Percentiles rank a stretch among this genome's conserved stretches.
These are phyloP conservation scores for Chironomus striatipennis DNA, from an alignment of 1,140 invertebrate species.

Conservation along the genomic window DNA sequence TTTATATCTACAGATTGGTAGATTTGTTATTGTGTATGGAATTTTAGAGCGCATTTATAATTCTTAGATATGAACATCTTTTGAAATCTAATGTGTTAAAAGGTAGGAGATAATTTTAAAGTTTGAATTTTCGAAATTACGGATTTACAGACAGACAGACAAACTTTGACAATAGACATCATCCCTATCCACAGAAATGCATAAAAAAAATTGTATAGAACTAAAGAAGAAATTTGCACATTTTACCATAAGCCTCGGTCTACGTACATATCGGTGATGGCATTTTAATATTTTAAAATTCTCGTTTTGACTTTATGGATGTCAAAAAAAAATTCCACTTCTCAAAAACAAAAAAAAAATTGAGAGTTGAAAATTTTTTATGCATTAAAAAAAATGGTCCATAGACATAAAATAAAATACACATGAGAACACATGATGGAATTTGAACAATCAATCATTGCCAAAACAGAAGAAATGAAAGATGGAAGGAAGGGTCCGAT, in stretches of 20 bases:
- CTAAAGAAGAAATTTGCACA: not conserved
- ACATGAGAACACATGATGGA: not conserved
- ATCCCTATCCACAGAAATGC: too few species aligned
- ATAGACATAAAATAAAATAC: not conserved
- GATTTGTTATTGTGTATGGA: too few species aligned
- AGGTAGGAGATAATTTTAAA: too few species aligned
- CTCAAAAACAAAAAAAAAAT: too few species aligned
- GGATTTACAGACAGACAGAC: too few species aligned
- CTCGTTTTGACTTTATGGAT: not conserved
- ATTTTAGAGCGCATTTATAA: too few species aligned
- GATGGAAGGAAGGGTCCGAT: not conserved
- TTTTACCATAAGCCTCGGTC: not conserved
- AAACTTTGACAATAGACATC: too few species aligned
- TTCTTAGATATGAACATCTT: too few species aligned
- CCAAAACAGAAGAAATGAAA: not conserved
- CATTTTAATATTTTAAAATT: conserved; percentile 18
- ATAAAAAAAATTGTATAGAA: too few species aligned
- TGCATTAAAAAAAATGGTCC: not conserved
- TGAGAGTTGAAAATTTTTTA: not conserved
- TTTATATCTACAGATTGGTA: too few species aligned
- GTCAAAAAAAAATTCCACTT: not conserved
- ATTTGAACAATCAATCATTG: conserved; percentile 2
- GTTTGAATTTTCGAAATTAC: too few species aligned
- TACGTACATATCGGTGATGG: not conserved
- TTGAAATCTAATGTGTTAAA: too few species aligned